phyloP scores from a whole-genome alignment of 1,140 invertebrate genomes.

The Propsilocerus akamusi region DNA sequence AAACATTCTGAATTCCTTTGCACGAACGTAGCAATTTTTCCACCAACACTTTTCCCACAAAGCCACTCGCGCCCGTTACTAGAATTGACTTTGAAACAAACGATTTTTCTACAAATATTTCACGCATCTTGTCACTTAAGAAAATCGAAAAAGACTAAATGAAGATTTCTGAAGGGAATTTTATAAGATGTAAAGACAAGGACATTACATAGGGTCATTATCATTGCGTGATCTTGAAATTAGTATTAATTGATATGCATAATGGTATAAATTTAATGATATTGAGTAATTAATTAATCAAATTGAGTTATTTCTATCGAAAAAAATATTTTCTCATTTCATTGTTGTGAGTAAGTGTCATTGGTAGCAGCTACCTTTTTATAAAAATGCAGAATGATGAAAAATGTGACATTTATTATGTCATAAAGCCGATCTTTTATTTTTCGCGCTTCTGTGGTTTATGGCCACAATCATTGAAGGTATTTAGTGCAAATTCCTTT shows the following conservation, averaged over 20 bases:
- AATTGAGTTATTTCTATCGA: not conserved
- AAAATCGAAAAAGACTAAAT: not conserved
- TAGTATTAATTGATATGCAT: not conserved
- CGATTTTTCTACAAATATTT: not conserved
- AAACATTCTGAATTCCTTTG: constrained; percentile 39
- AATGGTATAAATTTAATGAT: not conserved
- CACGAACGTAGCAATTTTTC: constrained; percentile 54
- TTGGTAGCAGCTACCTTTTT: not conserved
- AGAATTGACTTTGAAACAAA: not conserved
- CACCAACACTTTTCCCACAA: constrained; percentile 36
- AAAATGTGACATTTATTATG: not conserved
- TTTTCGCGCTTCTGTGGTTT: not conserved
- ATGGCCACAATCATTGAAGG: not conserved
- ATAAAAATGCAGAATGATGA: not conserved
- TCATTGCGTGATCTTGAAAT: not conserved
- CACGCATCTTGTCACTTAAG: not conserved
- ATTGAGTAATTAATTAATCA: not conserved
- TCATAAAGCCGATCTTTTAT: not conserved
- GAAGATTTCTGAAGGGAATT: not conserved
- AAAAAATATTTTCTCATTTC: not conserved
- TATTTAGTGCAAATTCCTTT: not conserved
- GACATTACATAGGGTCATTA: not conserved
- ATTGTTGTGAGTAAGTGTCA: not conserved
- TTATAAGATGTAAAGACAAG: not conserved
- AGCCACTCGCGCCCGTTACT: constrained; percentile 16